A percentile compares a stretch with the other conserved stretches of the same genome.
These are phyloP conservation scores for Zaprionus lineosus DNA, from an alignment of 2,888 invertebrate species.

Conservation along the genomic window DNA sequence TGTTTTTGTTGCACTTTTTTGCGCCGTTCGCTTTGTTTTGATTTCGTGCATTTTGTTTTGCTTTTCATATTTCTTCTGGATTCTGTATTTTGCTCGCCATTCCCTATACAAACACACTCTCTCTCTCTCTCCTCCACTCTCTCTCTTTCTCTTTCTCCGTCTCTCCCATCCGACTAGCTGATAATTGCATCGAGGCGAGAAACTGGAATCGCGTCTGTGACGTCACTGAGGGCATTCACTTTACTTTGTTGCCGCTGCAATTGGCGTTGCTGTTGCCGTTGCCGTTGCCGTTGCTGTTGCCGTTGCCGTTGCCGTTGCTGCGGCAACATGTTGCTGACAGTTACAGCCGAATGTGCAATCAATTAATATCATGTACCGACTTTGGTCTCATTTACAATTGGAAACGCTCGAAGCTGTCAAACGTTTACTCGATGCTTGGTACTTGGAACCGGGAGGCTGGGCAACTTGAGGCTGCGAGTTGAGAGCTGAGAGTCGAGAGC, in stretches of 20 bases:
- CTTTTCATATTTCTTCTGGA: conserved; percentile 77
- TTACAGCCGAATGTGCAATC: conserved; percentile 40
- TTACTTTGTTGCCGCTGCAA: conserved; percentile 43
- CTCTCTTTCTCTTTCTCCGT: conserved; percentile 4
- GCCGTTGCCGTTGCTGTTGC: conserved; percentile 24
- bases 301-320: conserved; percentile 21
- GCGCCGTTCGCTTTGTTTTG: conserved; percentile 63
- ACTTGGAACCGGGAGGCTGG: too few species aligned
- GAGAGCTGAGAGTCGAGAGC: too few species aligned
- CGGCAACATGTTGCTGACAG: conserved; percentile 64
- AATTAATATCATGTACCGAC: conserved; percentile 42
- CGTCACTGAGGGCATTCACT: conserved; percentile 80
- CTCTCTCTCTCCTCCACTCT: conserved; percentile 1
- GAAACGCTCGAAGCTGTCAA: conserved; percentile 19
- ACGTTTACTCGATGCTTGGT: conserved; percentile 24
- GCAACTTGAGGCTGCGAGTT: too few species aligned
- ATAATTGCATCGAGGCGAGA: conserved; percentile 60
- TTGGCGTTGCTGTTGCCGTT: conserved; percentile 11
- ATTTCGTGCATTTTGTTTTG: conserved; percentile 76
- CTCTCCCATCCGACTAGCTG: conserved; percentile 17
- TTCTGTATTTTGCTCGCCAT: conserved; percentile 80
- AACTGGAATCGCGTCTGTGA: conserved; percentile 63
- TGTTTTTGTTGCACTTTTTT: conserved; percentile 20
- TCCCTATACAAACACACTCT: conserved; percentile 23
- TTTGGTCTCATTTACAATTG: conserved; percentile 48